phyloP scores from a whole-genome alignment of 2,888 invertebrate species.

The Machimus atricapillus region DNA sequence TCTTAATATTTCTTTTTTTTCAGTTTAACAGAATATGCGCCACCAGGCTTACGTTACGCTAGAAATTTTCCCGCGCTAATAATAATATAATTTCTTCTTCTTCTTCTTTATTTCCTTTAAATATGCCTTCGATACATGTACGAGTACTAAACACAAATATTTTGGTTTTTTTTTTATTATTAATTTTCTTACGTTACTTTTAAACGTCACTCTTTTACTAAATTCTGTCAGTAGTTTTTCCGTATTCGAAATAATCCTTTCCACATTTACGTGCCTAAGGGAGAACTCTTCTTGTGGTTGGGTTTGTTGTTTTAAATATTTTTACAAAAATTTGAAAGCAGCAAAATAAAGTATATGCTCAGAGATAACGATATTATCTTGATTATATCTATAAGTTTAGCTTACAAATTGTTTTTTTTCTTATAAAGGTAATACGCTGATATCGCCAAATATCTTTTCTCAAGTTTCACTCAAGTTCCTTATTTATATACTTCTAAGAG shows the following conservation, averaged over 20 bases:
- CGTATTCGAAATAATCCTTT: background rate
- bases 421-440: constrained; percentile 11
- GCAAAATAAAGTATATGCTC: constrained; percentile 23
- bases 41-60: background rate
- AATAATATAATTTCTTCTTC: background rate
- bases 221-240: background rate
- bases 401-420: background rate
- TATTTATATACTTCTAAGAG: background rate
- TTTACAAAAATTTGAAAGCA: constrained; percentile 33
- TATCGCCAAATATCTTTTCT: background rate
- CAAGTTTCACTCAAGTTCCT: constrained; percentile 22
- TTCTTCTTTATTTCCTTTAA: background rate
- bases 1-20: background rate
- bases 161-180: background rate
- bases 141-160: constrained; percentile 8
- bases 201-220: background rate
- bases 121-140: background rate
- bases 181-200: background rate
- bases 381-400: constrained; percentile 26
- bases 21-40: background rate
- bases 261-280: background rate
- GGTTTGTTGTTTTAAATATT: background rate
- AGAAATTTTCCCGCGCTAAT: background rate
- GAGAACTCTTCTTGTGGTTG: background rate
- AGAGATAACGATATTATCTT: constrained; percentile 23